These are phyloP conservation scores for Drosophila setifemur DNA, from an alignment of 1,140 invertebrate species.

Conservation along the genomic window DNA sequence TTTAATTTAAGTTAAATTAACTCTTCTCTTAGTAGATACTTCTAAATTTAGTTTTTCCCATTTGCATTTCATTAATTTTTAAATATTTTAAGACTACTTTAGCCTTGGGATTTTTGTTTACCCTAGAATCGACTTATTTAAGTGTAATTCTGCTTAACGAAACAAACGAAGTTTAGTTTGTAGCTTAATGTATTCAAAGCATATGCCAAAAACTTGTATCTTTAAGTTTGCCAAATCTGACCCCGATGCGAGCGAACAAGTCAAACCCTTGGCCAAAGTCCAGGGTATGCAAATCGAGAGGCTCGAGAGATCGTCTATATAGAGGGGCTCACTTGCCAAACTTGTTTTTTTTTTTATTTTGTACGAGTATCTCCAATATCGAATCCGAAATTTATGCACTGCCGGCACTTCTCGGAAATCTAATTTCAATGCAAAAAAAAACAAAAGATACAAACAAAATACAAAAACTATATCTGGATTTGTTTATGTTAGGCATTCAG, in stretches of 20 bases:
- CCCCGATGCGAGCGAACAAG: constrained; percentile 2
- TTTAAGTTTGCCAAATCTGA: constrained; percentile 3
- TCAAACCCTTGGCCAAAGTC: constrained; percentile 19
- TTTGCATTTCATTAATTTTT: too few relatives aligned
- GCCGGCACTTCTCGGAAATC: constrained; percentile 1
- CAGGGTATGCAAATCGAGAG: constrained; percentile 5
- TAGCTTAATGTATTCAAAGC: too few relatives aligned
- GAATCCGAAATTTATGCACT: constrained; percentile 15
- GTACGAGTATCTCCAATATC: background rate
- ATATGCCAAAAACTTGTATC: too few relatives aligned
- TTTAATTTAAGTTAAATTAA: too few relatives aligned
- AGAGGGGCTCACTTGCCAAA: constrained; percentile 23
- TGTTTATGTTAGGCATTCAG: too few relatives aligned
- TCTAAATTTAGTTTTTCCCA: too few relatives aligned
- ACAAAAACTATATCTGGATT: background rate
- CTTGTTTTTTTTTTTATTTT: constrained; percentile 5
- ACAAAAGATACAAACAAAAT: background rate
- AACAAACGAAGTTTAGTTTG: too few relatives aligned
- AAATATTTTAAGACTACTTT: too few relatives aligned
- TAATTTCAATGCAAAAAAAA: background rate
- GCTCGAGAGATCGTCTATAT: background rate
- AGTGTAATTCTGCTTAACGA: too few relatives aligned
- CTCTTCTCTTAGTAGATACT: too few relatives aligned
- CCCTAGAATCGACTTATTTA: too few relatives aligned
- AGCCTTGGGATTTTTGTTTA: too few relatives aligned